Evolutionary conservation across 2,113 vertebrate species (phyloP).

Genomic region (Irena cyanogastra): DNA sequence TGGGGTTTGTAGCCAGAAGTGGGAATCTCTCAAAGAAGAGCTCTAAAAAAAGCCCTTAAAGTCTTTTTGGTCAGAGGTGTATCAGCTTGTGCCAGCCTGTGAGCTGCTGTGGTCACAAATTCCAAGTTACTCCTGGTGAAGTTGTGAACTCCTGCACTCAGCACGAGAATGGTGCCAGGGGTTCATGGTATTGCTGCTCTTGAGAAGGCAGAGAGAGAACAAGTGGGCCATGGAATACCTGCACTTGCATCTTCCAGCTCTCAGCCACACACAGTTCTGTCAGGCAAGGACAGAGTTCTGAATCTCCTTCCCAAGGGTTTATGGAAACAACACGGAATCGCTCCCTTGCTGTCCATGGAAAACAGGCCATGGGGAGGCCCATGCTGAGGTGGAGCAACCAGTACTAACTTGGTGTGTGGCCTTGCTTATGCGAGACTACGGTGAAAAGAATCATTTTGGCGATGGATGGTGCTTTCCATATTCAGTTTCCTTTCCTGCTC

Average conservation of each 20-base stretch:
- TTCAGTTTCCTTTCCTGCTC: neutral
- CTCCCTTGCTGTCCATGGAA: neutral
- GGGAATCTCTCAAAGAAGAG: neutral
- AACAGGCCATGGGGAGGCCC: neutral
- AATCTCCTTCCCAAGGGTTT: neutral
- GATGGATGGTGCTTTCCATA: neutral
- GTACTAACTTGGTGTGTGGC: neutral
- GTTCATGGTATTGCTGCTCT: neutral
- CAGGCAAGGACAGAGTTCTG: neutral
- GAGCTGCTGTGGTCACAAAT: neutral
- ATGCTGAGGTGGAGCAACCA: neutral
- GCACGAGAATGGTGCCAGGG: accelerated
- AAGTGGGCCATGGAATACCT: accelerated
- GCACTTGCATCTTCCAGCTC: neutral
- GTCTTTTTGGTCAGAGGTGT: neutral
- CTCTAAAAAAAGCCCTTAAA: neutral
- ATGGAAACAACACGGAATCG: neutral
- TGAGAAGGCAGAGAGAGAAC: neutral
- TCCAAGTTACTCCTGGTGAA: neutral
- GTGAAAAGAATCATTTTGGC: neutral
- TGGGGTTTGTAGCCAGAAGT: neutral
- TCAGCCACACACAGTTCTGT: neutral
- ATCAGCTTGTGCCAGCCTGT: neutral
- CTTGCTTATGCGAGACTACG: neutral
- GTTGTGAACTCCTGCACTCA: neutral